phyloP scores from a whole-genome alignment of 1,140 invertebrate species.

The Rhizoglyphus robini region DNA sequence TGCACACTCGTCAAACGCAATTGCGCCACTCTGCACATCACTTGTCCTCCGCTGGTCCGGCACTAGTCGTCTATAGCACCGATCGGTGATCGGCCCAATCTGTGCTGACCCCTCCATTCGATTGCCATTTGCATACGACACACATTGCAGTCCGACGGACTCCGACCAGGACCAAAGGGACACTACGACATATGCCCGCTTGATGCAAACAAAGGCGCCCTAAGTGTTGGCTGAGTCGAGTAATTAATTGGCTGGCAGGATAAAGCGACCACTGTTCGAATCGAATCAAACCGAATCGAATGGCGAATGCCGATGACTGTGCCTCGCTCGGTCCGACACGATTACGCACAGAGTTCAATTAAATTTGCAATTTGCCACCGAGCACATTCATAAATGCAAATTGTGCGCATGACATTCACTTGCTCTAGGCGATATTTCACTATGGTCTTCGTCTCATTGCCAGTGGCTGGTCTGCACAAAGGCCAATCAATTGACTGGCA shows the following conservation, averaged over 20 bases:
- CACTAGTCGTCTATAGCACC: not conserved
- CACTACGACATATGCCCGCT: not conserved
- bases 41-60: not conserved
- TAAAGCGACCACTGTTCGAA: not conserved
- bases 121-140: constrained; percentile 10
- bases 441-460: not conserved
- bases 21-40: not conserved
- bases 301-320: not conserved
- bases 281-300: constrained; percentile 4
- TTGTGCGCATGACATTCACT: constrained; percentile 12
- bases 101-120: constrained; percentile 1
- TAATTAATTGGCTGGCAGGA: constrained; percentile 3
- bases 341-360: not conserved
- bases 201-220: not conserved
- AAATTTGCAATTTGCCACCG: constrained; percentile 13
- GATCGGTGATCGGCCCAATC: not conserved
- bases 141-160: not conserved
- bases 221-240: not conserved
- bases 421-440: not conserved
- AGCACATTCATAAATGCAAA: constrained; percentile 12
- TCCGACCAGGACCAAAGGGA: not conserved
- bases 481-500: constrained; percentile 10
- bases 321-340: not conserved
- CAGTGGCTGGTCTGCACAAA: not conserved
- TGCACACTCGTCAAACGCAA: not conserved